phyloP scores from a whole-genome alignment of 2,113 vertebrate genomes.

The Ammodytes marinus region DNA sequence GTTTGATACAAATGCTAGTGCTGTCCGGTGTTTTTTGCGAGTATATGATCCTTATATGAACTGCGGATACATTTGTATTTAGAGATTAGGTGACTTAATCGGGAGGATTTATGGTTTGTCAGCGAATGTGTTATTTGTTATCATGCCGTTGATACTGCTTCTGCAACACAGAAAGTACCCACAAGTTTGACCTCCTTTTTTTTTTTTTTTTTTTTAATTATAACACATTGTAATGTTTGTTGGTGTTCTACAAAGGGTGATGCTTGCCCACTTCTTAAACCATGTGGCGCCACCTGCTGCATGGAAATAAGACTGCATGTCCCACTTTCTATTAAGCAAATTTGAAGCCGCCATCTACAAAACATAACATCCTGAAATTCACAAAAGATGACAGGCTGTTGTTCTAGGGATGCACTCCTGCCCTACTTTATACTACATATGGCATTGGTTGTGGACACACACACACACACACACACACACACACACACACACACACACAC shows the following conservation, averaged over 20 bases:
- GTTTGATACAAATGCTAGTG: neutral
- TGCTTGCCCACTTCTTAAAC: neutral
- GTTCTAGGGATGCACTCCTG: neutral
- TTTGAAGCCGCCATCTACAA: neutral
- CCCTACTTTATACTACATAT: neutral
- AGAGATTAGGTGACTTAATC: no score
- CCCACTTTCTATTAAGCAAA: neutral
- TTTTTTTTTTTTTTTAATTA: slow-evolving; percentile 6
- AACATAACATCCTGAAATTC: neutral
- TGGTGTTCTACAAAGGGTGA: neutral
- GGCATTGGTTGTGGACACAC: slow-evolving; percentile 1
- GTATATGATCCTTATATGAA: no score
- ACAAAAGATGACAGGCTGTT: neutral
- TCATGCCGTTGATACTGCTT: neutral
- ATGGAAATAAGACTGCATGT: slow-evolving; percentile 32
- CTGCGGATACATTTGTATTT: neutral
- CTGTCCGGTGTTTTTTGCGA: neutral
- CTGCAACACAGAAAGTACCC: neutral
- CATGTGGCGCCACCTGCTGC: slow-evolving; percentile 62
- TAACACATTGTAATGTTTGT: slow-evolving; percentile 22
- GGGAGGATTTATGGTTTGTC: neutral
- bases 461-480: slow-evolving; percentile 2
- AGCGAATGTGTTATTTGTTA: neutral
- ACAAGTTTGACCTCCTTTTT: neutral
- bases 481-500: neutral